Conservation (phyloP, 2,888 invertebrate genomes). For the Heliconius aoede region DNA sequence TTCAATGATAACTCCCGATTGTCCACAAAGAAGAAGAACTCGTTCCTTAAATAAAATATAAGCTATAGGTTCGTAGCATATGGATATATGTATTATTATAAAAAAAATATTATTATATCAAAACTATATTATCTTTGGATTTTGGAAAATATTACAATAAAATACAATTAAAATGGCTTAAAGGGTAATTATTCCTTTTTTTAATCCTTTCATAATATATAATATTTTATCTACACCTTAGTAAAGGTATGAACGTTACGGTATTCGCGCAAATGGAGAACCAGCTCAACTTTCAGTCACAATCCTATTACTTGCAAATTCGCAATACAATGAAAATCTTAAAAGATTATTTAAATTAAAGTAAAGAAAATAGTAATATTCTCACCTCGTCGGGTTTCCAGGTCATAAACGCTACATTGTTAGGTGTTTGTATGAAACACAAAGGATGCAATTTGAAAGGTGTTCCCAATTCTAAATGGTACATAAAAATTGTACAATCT, state of each 20-base stretch:
- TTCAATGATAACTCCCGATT: constrained; percentile 75
- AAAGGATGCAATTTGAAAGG: constrained; percentile 84
- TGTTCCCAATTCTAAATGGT: constrained; percentile 70
- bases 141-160: no score
- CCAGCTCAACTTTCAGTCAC: no score
- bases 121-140: background rate
- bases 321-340: background rate
- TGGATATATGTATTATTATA: background rate
- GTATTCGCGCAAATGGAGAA: background rate
- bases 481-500: constrained; percentile 88
- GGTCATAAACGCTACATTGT: constrained; percentile 85
- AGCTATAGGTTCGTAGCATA: background rate
- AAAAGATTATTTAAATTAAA: background rate
- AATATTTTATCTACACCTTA: background rate
- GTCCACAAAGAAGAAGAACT: constrained; percentile 70
- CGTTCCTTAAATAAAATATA: constrained; percentile 60
- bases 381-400: constrained; percentile 86
- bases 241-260: background rate
- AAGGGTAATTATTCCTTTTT: no score
- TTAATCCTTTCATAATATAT: background rate
- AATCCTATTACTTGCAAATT: background rate
- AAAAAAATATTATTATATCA: background rate
- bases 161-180: no score
- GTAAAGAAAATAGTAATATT: background rate
- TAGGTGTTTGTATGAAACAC: constrained; percentile 87